Base-by-base conservation (phyloP, 1,140 invertebrate species). In the Tetramorium simillimum region DNA sequence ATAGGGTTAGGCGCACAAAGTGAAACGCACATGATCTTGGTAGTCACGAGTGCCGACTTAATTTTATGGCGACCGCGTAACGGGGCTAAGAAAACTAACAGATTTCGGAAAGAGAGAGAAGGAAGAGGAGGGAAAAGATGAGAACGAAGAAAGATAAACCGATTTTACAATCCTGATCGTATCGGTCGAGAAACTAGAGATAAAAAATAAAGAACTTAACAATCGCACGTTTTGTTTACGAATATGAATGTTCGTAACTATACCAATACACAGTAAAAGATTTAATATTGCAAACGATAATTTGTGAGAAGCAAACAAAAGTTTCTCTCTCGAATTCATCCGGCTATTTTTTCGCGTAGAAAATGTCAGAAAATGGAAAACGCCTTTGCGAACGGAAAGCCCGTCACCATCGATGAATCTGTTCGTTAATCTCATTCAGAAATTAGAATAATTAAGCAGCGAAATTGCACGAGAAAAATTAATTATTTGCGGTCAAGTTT, bases 331-430 rank as follows among this genome's bases (percentile, higher is more conserved):
- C 14, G 46, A 89, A 62, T 80, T 58, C 18, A 67, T 16, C 89
- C 89, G 58, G 73, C 46, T 87, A 86, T 67, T 46, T 24, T 87
- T 90, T 90, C 88, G 77, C 86, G 89, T 53, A 56, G n/a, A 46
- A 67, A 67, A 67, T 12, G 24, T 72, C 78, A 77, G 72, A 53
- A 51, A 46, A 77, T 81, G 87, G 16, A 81, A 86, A 78, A 82
- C 60, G 49, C 81, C 88, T 89, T 62, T 76, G 67, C 46, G 37
- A 49, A 86, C 28, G 28, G n/a, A n/a, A 28, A 56, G 60, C 69
- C 56, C 65, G 84, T 77, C 84, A 65, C 60, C 49, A 53, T 69
- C 56, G 67, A 77, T 60, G 37, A 58, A 62, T 65, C 63, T 60
- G 67, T 51, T 85, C 24, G 21, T 88, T 75, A 81, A 63, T 73